Evolutionary conservation across 2,888 invertebrate genomes (phyloP), one percentile per base, ranked within the genome.

Genomic region (Galeopsomyia nigrocyanea): DNA sequence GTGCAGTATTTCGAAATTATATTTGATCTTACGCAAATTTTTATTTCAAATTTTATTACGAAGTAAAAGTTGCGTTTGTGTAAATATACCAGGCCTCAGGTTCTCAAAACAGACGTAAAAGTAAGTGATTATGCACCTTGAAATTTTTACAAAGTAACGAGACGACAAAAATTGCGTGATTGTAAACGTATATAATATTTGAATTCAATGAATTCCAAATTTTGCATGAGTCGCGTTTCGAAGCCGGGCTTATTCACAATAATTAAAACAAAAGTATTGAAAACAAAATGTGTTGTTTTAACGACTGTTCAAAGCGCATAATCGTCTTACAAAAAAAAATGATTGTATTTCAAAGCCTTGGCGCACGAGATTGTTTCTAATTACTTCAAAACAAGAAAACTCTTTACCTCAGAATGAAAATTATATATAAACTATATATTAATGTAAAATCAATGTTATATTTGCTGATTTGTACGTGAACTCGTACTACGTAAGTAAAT

Each of bases 401-500:
- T 39, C 10, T 55, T 14, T 16, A 26, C 31, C 56, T 39, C 17
- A 47, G 62, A 39, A 67, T 62, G 57, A 56, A 66, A 71, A 62
- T 71, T 62, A 66, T 71, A 67, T 60, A 68, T 68, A 31, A 68
- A 61, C 61, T 65, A 63, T 55, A 58, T 51, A 50, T 17, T 57
- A 17, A 58, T 26, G 31, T 63, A 58, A 31, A 47, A 55, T 64
- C 26, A 70, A 50, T 61, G 61, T 39, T 39, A 19, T 70, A 60
- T 58, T 55, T 46, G 57, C 39, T 65, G 55, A 64, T 64, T 64
- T 70, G 51, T 69, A 13, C 39, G 39, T 39, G 7, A 69, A 50
- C 19, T 46, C 21, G 63, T 57, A 22, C 56, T 65, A 58, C 58
- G 46, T 46, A 46, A 58, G 46, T 39, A 10, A 9, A 39, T 39